These are phyloP conservation scores for Corydoras maculifer DNA, from an alignment of 2,113 vertebrate genomes.

Conservation along the genomic window DNA sequence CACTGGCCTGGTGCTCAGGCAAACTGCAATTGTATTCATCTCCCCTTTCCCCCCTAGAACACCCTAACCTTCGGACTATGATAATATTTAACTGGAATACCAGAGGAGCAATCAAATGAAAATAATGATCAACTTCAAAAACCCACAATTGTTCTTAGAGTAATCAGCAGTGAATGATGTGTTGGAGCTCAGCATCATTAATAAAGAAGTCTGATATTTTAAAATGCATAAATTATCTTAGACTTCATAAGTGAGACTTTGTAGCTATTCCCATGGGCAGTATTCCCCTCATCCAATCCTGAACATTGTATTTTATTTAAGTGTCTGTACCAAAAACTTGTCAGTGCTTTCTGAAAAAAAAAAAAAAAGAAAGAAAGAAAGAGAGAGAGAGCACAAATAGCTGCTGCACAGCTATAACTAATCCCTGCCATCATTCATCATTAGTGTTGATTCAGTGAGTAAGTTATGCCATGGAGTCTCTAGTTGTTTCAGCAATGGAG, in stretches of 20 bases:
- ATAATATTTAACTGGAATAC: neutral
- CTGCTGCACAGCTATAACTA: neutral
- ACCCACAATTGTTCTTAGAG: neutral
- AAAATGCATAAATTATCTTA: neutral
- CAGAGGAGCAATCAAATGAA: neutral
- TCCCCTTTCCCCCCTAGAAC: neutral
- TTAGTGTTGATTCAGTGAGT: neutral
- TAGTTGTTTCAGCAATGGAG: slow-evolving; percentile 6
- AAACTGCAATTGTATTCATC: neutral
- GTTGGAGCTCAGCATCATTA: neutral
- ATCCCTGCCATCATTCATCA: neutral
- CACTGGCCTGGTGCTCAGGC: too few relatives aligned
- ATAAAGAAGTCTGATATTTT: neutral
- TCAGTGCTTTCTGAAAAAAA: neutral
- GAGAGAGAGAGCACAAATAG: neutral
- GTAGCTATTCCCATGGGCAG: neutral
- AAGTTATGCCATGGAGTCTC: neutral
- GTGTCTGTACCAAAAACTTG: neutral
- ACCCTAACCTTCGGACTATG: too few relatives aligned
- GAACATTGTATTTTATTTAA: neutral
- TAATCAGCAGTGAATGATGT: neutral
- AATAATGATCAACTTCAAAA: neutral
- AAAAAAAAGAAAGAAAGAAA: too few relatives aligned
- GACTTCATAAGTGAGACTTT: neutral
- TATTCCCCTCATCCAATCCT: neutral